Conservation (phyloP, 2,113 vertebrate genomes). For the Hydrolagus affinis region DNA sequence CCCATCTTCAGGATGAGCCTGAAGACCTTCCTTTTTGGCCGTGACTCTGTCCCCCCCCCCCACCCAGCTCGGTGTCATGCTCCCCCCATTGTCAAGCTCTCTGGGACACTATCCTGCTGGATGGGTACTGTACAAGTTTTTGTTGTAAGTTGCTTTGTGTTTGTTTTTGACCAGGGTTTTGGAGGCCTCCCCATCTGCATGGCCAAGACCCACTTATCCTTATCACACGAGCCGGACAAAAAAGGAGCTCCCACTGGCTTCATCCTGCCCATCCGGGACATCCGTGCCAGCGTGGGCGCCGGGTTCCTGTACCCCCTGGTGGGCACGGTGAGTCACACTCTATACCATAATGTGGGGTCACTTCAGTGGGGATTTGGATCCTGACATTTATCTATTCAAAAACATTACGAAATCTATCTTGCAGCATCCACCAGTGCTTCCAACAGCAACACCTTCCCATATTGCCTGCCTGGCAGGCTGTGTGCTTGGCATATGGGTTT, state of each 20-base stretch:
- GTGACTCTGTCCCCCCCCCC: no score
- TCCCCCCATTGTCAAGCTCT: not conserved
- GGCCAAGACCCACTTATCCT: conserved; percentile 94
- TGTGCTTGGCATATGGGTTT: no score
- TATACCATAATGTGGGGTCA: no score
- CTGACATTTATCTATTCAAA: no score
- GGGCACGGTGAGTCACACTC: conserved; percentile 68
- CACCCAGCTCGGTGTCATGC: not conserved
- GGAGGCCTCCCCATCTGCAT: conserved; percentile 87
- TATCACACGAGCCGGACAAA: conserved; percentile 86
- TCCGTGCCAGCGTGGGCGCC: conserved; percentile 86
- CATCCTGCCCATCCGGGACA: conserved; percentile 81
- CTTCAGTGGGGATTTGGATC: no score
- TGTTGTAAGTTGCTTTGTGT: not conserved
- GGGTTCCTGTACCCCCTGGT: conserved; percentile 90
- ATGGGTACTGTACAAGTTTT: not conserved
- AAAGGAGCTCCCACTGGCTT: conserved; percentile 89
- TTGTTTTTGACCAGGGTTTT: conserved; percentile 68
- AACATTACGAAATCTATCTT: no score
- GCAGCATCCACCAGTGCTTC: no score
- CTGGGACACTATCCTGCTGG: no score
- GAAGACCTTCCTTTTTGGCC: no score
- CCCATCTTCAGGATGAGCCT: no score
- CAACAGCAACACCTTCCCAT: no score
- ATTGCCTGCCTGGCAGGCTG: no score